Conservation (phyloP, 1,140 invertebrate genomes). For the Drosophila rhopaloa region DNA sequence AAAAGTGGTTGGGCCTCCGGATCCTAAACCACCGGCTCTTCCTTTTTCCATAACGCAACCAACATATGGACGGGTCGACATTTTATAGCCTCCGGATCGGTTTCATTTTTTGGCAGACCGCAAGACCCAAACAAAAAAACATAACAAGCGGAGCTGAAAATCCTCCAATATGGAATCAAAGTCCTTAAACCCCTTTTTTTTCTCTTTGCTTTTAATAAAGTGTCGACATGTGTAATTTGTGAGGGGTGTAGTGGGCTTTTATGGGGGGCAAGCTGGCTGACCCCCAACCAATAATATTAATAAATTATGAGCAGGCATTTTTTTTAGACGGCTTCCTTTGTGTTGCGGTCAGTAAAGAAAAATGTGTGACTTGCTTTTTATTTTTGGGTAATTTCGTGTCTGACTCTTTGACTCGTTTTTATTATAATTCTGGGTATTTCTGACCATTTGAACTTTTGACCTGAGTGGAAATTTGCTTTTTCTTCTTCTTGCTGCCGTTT, state of each 20-base stretch:
- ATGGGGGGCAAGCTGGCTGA: constrained; percentile 25
- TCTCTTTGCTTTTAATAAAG: constrained; percentile 68
- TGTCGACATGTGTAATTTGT: constrained; percentile 83
- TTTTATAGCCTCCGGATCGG: constrained; percentile 76
- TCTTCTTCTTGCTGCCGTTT: constrained; percentile 8
- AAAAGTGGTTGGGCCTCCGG: constrained; percentile 57
- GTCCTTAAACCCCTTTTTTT: constrained; percentile 54
- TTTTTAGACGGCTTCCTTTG: constrained; percentile 24
- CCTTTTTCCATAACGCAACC: constrained; percentile 17
- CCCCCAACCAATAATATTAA: constrained; percentile 67
- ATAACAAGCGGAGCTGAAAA: constrained; percentile 34
- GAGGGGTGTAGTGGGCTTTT: constrained; percentile 21
- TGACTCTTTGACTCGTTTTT: constrained; percentile 34
- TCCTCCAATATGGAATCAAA: constrained; percentile 63
- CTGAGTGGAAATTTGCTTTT: constrained; percentile 13
- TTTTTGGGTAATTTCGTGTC: constrained; percentile 7
- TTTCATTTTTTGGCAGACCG: constrained; percentile 61
- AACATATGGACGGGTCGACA: constrained; percentile 75
- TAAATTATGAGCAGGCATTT: constrained; percentile 64
- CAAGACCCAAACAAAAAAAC: constrained; percentile 53
- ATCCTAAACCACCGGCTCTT: constrained; percentile 13
- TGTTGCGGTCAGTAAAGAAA: constrained; percentile 37
- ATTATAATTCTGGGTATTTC: constrained; percentile 43
- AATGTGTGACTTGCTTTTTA: constrained; percentile 37
- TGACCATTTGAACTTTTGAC: constrained; percentile 46